Percentiles rank a stretch among this genome's conserved stretches.
Evolutionary conservation across 2,888 invertebrate genomes (phyloP).

Genomic region (Cordilura impudica): DNA sequence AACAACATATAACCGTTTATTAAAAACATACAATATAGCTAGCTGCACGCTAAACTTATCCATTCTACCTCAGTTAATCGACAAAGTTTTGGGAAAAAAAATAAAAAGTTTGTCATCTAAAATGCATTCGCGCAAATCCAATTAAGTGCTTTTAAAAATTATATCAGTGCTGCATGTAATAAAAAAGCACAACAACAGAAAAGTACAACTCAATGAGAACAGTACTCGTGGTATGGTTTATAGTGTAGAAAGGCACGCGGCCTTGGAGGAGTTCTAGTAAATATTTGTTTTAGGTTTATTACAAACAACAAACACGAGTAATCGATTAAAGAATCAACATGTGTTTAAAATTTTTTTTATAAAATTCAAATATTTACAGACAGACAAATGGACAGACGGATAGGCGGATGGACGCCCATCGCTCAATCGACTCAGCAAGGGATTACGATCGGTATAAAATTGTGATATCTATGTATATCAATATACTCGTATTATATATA

Average conservation of each 20-base stretch:
- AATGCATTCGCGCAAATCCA: slow-evolving; percentile 40
- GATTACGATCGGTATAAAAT: too few relatives aligned
- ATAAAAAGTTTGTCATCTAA: slow-evolving; percentile 33
- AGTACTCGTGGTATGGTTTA: not conserved
- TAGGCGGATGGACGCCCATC: too few relatives aligned
- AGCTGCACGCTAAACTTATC: slow-evolving; percentile 32
- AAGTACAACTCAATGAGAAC: not conserved
- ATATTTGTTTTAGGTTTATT: too few relatives aligned
- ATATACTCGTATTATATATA: too few relatives aligned
- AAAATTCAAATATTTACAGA: too few relatives aligned
- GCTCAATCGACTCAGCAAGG: too few relatives aligned
- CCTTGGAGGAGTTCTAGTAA: too few relatives aligned
- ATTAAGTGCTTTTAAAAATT: slow-evolving; percentile 27
- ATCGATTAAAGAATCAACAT: too few relatives aligned
- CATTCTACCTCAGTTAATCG: slow-evolving; percentile 45
- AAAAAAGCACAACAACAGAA: not conserved
- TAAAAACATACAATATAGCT: slow-evolving; percentile 34
- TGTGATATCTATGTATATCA: too few relatives aligned
- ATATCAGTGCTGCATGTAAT: not conserved
- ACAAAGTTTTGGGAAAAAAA: slow-evolving; percentile 32
- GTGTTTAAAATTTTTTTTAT: too few relatives aligned
- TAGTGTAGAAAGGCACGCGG: not conserved
- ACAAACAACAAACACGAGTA: not conserved
- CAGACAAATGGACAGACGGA: too few relatives aligned
- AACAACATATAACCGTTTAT: slow-evolving; percentile 28